phyloP scores from a whole-genome alignment of 1,140 invertebrate species.

The Marisa cornuarietis region DNA sequence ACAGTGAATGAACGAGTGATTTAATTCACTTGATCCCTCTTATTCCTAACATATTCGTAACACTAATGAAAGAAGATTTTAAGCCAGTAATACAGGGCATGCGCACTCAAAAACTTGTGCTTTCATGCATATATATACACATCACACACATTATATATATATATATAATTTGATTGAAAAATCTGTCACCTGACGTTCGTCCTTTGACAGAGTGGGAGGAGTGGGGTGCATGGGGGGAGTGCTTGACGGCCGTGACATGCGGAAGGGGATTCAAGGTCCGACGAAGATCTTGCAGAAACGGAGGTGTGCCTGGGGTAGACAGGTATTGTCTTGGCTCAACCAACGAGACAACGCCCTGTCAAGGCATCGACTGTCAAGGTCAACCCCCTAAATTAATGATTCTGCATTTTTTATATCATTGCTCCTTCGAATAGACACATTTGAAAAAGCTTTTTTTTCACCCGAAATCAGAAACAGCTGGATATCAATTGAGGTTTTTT shows the following conservation, averaged over 20 bases:
- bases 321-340: constrained; percentile 52
- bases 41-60: too few species aligned
- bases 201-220: constrained; percentile 43
- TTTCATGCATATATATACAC: too few species aligned
- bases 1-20: too few species aligned
- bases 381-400: background rate
- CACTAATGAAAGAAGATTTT: background rate
- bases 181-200: background rate
- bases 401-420: too few species aligned
- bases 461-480: too few species aligned
- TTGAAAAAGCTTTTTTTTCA: too few species aligned
- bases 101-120: too few species aligned
- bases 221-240: constrained; percentile 52
- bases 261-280: constrained; percentile 46
- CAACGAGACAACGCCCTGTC: constrained; percentile 47
- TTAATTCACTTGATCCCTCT: too few species aligned
- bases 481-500: too few species aligned
- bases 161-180: background rate
- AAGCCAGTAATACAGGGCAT: background rate
- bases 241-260: constrained; percentile 48
- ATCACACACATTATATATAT: too few species aligned
- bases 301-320: constrained; percentile 49
- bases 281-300: constrained; percentile 44
- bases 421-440: too few species aligned
- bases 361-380: constrained; percentile 48